Percentiles rank a stretch among this genome's conserved stretches.
Conservation (phyloP, 37 sponge, comb jelly and placozoan genomes). For the Oscarella lobularis region DNA sequence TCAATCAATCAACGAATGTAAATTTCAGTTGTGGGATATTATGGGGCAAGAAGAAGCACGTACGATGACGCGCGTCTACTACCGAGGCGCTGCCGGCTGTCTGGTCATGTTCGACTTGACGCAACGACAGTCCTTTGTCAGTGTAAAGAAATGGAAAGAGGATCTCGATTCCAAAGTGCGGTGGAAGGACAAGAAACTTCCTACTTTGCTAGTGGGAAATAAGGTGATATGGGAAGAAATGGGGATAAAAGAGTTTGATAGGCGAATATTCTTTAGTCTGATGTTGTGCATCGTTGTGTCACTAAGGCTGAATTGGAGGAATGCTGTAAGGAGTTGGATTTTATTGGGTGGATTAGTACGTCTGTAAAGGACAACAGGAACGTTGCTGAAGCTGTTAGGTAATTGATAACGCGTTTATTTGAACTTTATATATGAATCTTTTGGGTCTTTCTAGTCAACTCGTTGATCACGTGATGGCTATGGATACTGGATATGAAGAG, state of each 20-base stretch:
- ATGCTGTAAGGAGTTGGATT: background rate
- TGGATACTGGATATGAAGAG: background rate
- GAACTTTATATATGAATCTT: no score
- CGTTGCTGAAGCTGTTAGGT: background rate
- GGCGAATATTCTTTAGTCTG: background rate
- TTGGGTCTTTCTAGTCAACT: background rate
- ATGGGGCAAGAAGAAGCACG: background rate
- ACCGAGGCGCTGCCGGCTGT: background rate
- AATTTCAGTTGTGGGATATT: background rate
- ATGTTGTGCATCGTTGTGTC: background rate
- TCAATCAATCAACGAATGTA: background rate
- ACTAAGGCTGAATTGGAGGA: background rate
- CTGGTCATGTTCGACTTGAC: background rate
- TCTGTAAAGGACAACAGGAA: background rate
- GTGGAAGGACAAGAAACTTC: background rate
- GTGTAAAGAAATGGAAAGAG: background rate
- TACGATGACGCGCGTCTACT: background rate
- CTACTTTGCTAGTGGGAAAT: background rate
- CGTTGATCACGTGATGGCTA: background rate
- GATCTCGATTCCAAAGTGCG: background rate
- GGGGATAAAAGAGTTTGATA: no score
- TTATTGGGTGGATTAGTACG: background rate
- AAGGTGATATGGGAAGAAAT: background rate
- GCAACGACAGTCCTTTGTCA: background rate
- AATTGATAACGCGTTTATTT: no score